Evolutionary conservation across 2,888 invertebrate genomes (phyloP), one percentile per base, ranked within the genome.

Genomic region (Cephonodes hylas): DNA sequence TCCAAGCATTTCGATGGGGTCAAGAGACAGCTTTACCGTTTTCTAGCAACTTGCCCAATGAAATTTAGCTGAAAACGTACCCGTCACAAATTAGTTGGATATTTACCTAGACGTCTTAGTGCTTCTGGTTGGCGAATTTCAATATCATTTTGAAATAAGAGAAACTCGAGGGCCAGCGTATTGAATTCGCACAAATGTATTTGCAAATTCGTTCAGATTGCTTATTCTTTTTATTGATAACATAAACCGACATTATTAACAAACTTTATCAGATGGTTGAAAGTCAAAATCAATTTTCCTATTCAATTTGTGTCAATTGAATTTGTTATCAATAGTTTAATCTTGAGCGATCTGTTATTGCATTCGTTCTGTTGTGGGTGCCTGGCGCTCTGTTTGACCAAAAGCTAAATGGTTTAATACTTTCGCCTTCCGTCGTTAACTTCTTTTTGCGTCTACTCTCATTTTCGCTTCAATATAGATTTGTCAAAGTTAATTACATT

Each of bases 1-100:
- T 85, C 73, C 79, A 86, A 87, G 88, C 88, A 68, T 86, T 88
- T 86, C 81, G 82, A 81, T 77, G 62, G 79, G 88, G 88, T 91
- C 88, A 85, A 78, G 72, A 73, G 77, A 76, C 82, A 84, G 84
- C 85, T 80, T 73, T 86, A 84, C 86, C 80, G 85, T 81, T 84
- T 81, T 75, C 74, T 75, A 77, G 72, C 73, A 72, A 70, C 67
- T 68, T 71, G 68, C 70, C 68, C 53, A 58, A 69, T 66, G 73
- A 74, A 76, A 80, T 84, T 81, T 73, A 72, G 71, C 71, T 66
- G 72, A 74, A 81, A 83, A 73, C 66, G 68, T 73, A 72, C 70
- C 76, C 81, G 78, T 80, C 65, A 58, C 79, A 70, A 80, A 85
- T 79, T 66, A 70, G 27, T 23, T 56, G 34, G 64, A 64, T 72